Conservation (phyloP, 2,888 invertebrate genomes). For the Luperina nickerlii region DNA sequence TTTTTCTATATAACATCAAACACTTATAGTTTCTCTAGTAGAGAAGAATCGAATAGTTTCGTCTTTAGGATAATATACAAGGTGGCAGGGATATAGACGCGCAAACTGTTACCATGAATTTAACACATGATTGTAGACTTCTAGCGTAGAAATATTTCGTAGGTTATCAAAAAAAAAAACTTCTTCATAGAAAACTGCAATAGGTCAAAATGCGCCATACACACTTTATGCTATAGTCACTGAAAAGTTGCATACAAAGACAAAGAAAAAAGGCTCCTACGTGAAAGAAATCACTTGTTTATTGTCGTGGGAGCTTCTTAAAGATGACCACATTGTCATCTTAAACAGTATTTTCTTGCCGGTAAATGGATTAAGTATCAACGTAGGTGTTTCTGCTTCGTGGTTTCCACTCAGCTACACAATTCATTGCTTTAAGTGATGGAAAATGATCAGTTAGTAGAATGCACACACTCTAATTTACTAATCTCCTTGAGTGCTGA, state of each 20-base stretch:
- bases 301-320: background rate
- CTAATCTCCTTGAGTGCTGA: constrained; percentile 21
- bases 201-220: too few species aligned
- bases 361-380: background rate
- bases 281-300: background rate
- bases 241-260: background rate
- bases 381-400: too few species aligned
- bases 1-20: background rate
- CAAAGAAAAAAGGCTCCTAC: constrained; percentile 6
- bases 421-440: background rate
- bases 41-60: background rate
- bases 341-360: background rate
- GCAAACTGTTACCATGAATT: background rate
- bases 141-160: background rate
- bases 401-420: background rate
- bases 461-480: background rate
- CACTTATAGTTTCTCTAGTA: background rate
- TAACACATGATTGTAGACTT: background rate
- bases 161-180: background rate
- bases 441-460: background rate
- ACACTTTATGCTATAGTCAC: background rate
- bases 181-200: too few species aligned
- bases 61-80: background rate
- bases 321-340: background rate
- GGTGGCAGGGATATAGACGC: background rate